These are phyloP conservation scores for Trachelus troglodyta DNA, from an alignment of 2,888 invertebrate genomes.

Conservation along the genomic window DNA sequence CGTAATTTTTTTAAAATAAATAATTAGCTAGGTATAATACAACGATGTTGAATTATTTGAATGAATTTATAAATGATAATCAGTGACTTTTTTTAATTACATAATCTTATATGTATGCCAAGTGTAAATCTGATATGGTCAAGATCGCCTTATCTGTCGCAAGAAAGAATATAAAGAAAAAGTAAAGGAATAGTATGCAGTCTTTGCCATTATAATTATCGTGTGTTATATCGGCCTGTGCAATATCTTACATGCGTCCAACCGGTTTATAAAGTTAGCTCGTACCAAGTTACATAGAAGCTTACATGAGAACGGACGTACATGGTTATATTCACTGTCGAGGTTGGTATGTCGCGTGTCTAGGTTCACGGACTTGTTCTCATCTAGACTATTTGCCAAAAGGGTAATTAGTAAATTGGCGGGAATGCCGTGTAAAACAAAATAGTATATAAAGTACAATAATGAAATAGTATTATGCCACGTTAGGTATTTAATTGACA, in stretches of 20 bases:
- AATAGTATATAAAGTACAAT: background rate
- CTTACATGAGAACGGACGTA: background rate
- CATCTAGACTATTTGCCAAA: background rate
- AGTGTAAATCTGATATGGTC: too few species aligned
- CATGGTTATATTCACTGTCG: slow-evolving; percentile 46
- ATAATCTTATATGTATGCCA: too few species aligned
- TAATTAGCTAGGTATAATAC: too few species aligned
- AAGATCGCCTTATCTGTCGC: background rate
- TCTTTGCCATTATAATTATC: background rate
- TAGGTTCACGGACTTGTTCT: slow-evolving; percentile 1
- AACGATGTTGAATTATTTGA: too few species aligned
- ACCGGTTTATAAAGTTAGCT: slow-evolving; percentile 49
- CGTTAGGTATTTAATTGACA: background rate
- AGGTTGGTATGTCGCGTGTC: slow-evolving; percentile 36
- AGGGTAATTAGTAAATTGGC: background rate
- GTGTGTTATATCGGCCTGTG: background rate
- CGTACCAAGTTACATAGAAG: slow-evolving; percentile 25
- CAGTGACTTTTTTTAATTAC: too few species aligned
- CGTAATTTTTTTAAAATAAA: too few species aligned
- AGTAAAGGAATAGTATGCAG: background rate
- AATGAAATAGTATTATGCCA: background rate
- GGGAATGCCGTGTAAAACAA: background rate
- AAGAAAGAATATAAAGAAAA: background rate
- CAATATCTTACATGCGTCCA: slow-evolving; percentile 12
- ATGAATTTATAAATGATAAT: too few species aligned